phyloP scores from a whole-genome alignment of 2,113 vertebrate genomes.

The Cichladusa arquata region DNA sequence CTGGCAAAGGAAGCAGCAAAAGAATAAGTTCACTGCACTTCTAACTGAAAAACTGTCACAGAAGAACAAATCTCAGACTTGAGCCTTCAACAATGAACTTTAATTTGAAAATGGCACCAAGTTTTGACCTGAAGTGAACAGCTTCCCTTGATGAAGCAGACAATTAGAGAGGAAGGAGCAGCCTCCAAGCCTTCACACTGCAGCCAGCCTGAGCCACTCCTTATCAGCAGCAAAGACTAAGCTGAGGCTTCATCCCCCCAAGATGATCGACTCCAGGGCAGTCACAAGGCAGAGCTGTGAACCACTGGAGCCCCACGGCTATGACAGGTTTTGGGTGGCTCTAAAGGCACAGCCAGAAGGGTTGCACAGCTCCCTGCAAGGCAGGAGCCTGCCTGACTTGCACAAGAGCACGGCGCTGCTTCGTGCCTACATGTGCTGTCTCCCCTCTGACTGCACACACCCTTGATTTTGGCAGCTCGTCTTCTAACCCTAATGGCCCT shows the following conservation, averaged over 20 bases:
- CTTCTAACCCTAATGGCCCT: background rate
- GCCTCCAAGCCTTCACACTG: background rate
- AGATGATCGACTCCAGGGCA: background rate
- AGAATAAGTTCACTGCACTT: conserved; percentile 11
- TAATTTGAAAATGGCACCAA: conserved; percentile 28
- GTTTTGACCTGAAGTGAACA: background rate
- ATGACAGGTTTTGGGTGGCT: background rate
- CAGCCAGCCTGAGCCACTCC: background rate
- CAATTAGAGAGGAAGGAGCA: background rate
- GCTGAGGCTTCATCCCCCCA: fast-evolving
- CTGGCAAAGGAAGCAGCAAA: background rate
- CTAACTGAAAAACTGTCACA: conserved; percentile 21
- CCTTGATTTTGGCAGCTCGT: background rate
- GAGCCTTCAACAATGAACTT: conserved; percentile 25
- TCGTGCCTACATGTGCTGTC: fast-evolving
- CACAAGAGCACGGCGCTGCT: background rate
- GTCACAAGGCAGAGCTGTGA: background rate
- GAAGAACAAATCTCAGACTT: background rate
- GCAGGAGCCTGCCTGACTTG: background rate
- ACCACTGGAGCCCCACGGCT: background rate
- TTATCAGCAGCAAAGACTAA: background rate
- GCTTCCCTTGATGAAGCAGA: background rate
- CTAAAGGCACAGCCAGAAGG: fast-evolving
- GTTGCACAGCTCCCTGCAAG: background rate
- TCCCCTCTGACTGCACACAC: background rate